These are phyloP conservation scores for Tragelaphus imberbis DNA, from an alignment of 2,113 vertebrate genomes.

Conservation along the genomic window DNA sequence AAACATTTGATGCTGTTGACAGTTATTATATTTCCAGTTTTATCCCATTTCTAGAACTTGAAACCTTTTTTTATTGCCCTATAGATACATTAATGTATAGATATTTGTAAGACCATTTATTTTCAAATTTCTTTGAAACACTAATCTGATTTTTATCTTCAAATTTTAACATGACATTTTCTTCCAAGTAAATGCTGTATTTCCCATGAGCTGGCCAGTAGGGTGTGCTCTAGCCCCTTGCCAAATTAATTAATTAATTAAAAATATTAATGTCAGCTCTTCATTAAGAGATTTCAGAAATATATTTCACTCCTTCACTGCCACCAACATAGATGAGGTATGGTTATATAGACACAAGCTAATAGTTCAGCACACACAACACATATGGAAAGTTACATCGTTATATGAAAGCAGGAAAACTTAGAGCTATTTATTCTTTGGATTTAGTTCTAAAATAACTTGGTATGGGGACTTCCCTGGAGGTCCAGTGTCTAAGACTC, in stretches of 20 bases:
- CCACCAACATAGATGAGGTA: neutral
- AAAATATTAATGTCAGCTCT: conserved; percentile 18
- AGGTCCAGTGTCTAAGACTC: neutral
- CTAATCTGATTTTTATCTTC: neutral
- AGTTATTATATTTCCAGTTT: neutral
- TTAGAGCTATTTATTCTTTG: neutral
- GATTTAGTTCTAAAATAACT: neutral
- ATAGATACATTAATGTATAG: neutral
- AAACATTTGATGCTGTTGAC: neutral
- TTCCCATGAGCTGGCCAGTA: conserved; percentile 70
- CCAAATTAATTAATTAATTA: conserved; percentile 56
- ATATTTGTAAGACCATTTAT: neutral
- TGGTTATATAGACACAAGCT: neutral
- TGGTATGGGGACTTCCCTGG: neutral
- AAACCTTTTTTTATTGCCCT: neutral
- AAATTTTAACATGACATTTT: neutral
- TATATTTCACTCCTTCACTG: neutral
- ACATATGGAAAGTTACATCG: neutral
- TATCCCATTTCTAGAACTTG: neutral
- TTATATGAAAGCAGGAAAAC: neutral
- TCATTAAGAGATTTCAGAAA: conserved; percentile 17
- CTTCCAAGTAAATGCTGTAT: neutral
- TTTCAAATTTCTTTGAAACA: neutral
- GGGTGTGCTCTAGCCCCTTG: conserved; percentile 74
- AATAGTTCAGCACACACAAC: neutral